Evolutionary conservation across 2,888 invertebrate genomes (phyloP).

Genomic region (Oscheius sp.): DNA sequence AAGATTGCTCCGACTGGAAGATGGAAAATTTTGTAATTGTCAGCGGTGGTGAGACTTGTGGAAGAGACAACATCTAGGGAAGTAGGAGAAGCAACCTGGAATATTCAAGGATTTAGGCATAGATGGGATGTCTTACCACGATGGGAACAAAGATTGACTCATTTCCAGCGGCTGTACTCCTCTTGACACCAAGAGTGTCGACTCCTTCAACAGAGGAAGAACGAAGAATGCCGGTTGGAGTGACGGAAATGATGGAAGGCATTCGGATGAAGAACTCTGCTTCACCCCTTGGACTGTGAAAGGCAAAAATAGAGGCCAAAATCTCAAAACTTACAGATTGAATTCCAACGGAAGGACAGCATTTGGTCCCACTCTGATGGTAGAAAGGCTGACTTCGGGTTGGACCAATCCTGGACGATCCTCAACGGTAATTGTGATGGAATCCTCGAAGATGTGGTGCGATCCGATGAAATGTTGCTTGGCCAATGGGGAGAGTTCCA

Average conservation of each 20-base stretch:
- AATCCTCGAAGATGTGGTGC: conserved; percentile 34
- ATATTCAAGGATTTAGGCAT: background rate
- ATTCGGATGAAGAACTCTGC: conserved; percentile 16
- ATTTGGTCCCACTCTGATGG: conserved; percentile 49
- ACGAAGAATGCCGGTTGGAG: conserved; percentile 36
- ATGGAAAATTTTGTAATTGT: conserved; percentile 24
- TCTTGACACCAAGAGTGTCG: conserved; percentile 32
- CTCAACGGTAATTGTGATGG: conserved; percentile 44
- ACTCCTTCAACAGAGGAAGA: conserved; percentile 47
- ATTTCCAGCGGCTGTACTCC: conserved; percentile 44
- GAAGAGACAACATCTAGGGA: conserved; percentile 49
- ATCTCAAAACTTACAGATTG: conserved; percentile 26
- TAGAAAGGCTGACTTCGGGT: conserved; percentile 25
- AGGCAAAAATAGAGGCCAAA: background rate
- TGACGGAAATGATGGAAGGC: conserved; percentile 32
- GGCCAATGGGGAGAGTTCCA: conserved; percentile 36
- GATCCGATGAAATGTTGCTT: conserved; percentile 41
- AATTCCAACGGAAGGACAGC: conserved; percentile 39
- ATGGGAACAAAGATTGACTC: conserved; percentile 52
- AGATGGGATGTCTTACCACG: conserved; percentile 7
- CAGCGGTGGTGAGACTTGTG: conserved; percentile 15
- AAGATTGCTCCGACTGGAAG: conserved; percentile 50
- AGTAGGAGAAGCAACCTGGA: conserved; percentile 42
- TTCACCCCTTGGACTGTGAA: conserved; percentile 30
- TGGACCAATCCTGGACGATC: conserved; percentile 31